Evolutionary conservation across 2,113 vertebrate species (phyloP).

Genomic region (Stigmatopora nigra): DNA sequence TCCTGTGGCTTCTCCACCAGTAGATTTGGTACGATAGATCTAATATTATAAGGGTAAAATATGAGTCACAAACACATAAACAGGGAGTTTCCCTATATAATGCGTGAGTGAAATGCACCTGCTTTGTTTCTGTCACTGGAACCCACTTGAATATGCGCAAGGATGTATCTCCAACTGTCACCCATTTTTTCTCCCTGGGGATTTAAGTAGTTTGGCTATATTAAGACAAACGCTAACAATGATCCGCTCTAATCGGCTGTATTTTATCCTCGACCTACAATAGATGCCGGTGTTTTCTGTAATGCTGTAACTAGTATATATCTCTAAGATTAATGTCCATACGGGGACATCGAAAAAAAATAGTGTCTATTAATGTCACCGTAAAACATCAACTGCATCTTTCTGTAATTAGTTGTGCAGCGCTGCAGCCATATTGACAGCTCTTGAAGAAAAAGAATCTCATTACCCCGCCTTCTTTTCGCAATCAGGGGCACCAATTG

Average conservation of each 20-base stretch:
- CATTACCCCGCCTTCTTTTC: slow-evolving; percentile 41
- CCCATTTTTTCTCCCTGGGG: slow-evolving; percentile 96
- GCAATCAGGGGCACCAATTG: slow-evolving; percentile 36
- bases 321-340: not conserved
- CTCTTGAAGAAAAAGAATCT: slow-evolving; percentile 36
- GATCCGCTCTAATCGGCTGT: slow-evolving; percentile 15
- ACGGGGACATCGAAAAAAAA: not conserved
- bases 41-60: slow-evolving; percentile 47
- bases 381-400: slow-evolving; percentile 9
- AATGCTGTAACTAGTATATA: not conserved
- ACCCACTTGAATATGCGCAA: slow-evolving; percentile 98
- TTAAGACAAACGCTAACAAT: slow-evolving; percentile 11
- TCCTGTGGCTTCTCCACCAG: slow-evolving; percentile 68
- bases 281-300: slow-evolving; percentile 5
- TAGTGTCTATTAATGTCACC: not conserved
- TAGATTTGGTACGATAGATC: slow-evolving; percentile 87
- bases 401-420: not conserved
- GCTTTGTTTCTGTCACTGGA: slow-evolving; percentile 89
- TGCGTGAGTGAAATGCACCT: slow-evolving; percentile 69
- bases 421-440: slow-evolving; percentile 67
- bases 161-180: slow-evolving; percentile 94
- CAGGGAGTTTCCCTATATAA: not conserved
- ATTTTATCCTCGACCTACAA: slow-evolving; percentile 12
- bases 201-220: slow-evolving; percentile 19
- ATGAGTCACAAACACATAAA: not conserved